These are phyloP conservation scores for Aplysina aerophoba DNA, from an alignment of 37 sponge, comb jelly and placozoan species.

Conservation along the genomic window DNA sequence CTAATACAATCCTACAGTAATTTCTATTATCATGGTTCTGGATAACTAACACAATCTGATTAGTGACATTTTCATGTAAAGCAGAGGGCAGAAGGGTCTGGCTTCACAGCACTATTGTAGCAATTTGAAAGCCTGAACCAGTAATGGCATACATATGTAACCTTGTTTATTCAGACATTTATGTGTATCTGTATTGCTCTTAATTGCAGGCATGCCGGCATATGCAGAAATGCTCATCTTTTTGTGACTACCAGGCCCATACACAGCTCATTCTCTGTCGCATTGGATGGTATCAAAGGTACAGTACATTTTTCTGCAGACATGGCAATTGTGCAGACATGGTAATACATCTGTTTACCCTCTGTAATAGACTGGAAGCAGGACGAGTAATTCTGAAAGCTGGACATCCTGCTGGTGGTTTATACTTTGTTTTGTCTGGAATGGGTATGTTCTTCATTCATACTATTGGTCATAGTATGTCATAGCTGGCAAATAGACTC, in stretches of 20 bases:
- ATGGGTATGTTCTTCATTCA: slow-evolving; percentile 32
- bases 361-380: slow-evolving; percentile 29
- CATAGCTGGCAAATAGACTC: no score
- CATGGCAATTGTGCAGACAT: background rate
- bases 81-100: no score
- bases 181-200: background rate
- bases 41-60: no score
- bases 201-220: slow-evolving; percentile 32
- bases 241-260: slow-evolving; percentile 45
- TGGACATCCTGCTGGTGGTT: slow-evolving; percentile 43
- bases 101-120: no score
- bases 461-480: slow-evolving; percentile 7
- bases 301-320: background rate
- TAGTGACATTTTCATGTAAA: no score
- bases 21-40: no score
- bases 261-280: slow-evolving; percentile 50
- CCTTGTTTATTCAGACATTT: no score
- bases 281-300: slow-evolving; percentile 68
- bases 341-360: background rate
- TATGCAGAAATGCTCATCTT: slow-evolving; percentile 30
- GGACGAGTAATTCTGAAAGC: slow-evolving; percentile 48
- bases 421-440: slow-evolving; percentile 56
- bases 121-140: no score
- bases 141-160: no score
- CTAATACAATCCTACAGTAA: no score